phyloP scores from a whole-genome alignment of 2,113 vertebrate species.

The Dermatemys mawii region DNA sequence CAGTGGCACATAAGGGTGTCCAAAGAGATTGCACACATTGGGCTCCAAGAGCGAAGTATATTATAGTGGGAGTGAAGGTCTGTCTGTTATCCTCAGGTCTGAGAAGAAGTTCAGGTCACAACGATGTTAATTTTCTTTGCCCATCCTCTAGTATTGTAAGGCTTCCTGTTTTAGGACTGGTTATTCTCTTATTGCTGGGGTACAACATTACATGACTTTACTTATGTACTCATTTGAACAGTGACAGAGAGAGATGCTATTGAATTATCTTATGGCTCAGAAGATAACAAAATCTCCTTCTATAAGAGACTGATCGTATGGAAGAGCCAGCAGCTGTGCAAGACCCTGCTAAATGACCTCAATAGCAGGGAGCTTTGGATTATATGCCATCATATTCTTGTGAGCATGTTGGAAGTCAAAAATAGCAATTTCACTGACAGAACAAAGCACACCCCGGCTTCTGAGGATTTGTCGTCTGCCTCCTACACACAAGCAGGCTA shows the following conservation, averaged over 20 bases:
- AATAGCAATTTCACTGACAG: conserved; percentile 42
- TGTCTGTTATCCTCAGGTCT: not conserved
- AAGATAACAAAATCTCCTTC: not conserved
- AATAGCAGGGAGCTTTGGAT: not conserved
- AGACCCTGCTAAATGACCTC: not conserved
- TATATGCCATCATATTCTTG: not conserved
- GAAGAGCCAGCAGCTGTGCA: not conserved
- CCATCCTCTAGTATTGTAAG: not conserved
- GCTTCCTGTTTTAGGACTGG: not conserved
- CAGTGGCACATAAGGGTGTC: not conserved
- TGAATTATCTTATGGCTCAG: not conserved
- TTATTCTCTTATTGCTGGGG: not conserved
- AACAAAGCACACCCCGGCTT: not conserved
- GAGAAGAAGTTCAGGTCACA: not conserved
- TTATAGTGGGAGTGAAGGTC: not conserved
- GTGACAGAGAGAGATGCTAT: not conserved
- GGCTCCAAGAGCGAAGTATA: not conserved
- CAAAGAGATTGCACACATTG: not conserved
- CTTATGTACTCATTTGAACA: rapidly evolving
- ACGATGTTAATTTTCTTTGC: not conserved
- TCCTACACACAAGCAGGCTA: conserved; percentile 12
- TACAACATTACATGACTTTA: not conserved
- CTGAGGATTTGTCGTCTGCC: conserved; percentile 19
- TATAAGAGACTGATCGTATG: not conserved
- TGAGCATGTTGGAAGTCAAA: conserved; percentile 25